Evolutionary conservation across 2,888 invertebrate genomes (phyloP).

Genomic region (Luffia ferchaultella): DNA sequence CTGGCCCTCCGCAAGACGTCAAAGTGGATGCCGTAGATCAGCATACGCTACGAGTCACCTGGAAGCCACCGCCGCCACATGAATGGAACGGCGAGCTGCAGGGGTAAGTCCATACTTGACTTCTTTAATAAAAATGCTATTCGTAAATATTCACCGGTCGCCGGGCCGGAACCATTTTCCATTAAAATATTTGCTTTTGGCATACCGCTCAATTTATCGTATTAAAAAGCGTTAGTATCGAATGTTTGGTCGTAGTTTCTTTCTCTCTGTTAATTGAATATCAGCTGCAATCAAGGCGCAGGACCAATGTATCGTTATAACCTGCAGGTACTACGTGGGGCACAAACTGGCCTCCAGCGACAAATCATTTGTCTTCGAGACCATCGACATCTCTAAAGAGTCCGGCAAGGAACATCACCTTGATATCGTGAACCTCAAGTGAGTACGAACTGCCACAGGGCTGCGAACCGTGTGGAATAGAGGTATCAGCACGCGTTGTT

Average conservation of each 20-base stretch:
- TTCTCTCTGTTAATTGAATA: no score
- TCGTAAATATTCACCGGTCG: no score
- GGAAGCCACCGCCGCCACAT: slow-evolving; percentile 89
- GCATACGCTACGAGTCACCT: slow-evolving; percentile 85
- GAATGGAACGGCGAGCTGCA: slow-evolving; percentile 93
- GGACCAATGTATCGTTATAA: not conserved
- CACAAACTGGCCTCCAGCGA: slow-evolving; percentile 86
- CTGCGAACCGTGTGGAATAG: not conserved
- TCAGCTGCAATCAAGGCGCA: no score
- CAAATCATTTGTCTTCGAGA: slow-evolving; percentile 89
- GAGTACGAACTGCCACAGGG: slow-evolving; percentile 24
- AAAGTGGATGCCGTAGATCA: slow-evolving; percentile 89
- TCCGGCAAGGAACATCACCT: slow-evolving; percentile 91
- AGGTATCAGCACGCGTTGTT: not conserved
- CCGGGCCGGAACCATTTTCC: no score
- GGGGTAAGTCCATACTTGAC: slow-evolving; percentile 31
- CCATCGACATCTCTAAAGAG: slow-evolving; percentile 90
- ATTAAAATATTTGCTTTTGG: no score
- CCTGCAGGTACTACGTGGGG: slow-evolving; percentile 86
- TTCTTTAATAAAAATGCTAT: no score
- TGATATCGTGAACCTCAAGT: slow-evolving; percentile 81
- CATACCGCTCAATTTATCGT: no score
- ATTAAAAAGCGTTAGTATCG: no score
- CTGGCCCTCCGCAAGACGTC: slow-evolving; percentile 83
- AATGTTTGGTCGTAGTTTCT: no score